phyloP scores from a whole-genome alignment of 2,888 invertebrate species.

The Drosophila mulleri region DNA sequence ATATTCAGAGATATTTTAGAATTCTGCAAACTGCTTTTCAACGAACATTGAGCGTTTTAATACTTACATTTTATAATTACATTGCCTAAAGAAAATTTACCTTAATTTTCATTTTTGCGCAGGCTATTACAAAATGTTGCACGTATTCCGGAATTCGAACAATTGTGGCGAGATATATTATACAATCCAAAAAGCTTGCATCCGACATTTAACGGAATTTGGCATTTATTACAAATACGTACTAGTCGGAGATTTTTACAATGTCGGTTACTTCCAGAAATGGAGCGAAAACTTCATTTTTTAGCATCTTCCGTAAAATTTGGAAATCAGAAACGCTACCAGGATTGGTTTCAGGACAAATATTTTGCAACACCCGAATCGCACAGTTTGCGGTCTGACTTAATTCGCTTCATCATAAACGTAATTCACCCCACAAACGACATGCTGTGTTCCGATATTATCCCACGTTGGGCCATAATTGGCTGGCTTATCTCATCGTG shows the following conservation, averaged over 20 bases:
- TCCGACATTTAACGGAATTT: constrained; percentile 88
- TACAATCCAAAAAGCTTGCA: constrained; percentile 87
- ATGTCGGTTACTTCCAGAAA: constrained; percentile 88
- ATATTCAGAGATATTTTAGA: neutral
- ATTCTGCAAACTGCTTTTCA: neutral
- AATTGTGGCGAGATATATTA: constrained; percentile 89
- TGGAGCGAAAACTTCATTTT: constrained; percentile 89
- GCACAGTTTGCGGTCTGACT: constrained; percentile 88
- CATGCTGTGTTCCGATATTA: constrained; percentile 89
- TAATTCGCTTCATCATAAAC: constrained; percentile 89
- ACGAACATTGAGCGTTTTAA: neutral
- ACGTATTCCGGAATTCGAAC: constrained; percentile 89
- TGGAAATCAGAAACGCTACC: constrained; percentile 89
- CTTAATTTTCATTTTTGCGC: neutral
- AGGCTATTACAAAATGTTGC: constrained; percentile 89
- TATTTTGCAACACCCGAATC: constrained; percentile 89
- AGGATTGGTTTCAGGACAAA: constrained; percentile 90
- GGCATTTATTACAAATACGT: constrained; percentile 87
- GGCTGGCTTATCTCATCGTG: constrained; percentile 90
- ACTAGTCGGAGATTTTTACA: constrained; percentile 88
- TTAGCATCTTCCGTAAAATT: constrained; percentile 87
- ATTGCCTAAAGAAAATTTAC: neutral
- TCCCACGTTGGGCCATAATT: constrained; percentile 90
- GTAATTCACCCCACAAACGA: constrained; percentile 90
- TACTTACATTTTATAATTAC: neutral